These are phyloP conservation scores for Manis crassicaudata DNA, from an alignment of 2,797 vertebrate species.

Conservation along the genomic window DNA sequence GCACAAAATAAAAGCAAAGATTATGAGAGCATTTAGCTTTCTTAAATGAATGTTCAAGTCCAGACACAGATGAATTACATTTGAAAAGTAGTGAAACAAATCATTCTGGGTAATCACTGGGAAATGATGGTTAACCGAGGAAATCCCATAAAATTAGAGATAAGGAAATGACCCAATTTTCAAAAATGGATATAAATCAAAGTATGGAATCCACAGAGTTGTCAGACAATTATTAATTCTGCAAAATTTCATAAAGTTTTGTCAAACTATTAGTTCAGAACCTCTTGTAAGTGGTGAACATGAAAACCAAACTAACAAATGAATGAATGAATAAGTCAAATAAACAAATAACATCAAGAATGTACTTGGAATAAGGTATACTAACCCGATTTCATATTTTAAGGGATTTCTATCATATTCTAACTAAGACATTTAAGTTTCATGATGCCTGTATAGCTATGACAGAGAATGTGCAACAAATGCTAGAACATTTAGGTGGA, in stretches of 20 bases:
- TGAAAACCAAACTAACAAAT: neutral
- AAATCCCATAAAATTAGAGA: neutral
- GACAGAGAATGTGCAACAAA: neutral
- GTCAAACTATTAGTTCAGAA: neutral
- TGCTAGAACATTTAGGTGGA: neutral
- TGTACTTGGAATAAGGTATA: neutral
- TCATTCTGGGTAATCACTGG: slow-evolving; percentile 29
- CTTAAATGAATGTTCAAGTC: slow-evolving; percentile 48
- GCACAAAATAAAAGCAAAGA: slow-evolving; percentile 72
- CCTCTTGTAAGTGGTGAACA: neutral
- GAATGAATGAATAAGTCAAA: neutral
- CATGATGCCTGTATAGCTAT: neutral
- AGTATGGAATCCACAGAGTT: neutral
- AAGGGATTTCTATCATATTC: neutral
- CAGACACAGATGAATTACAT: slow-evolving; percentile 47
- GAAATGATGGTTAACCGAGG: slow-evolving; percentile 16
- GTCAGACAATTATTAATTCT: neutral
- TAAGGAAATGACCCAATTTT: neutral
- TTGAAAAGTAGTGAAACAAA: slow-evolving; percentile 59
- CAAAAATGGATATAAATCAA: slow-evolving; percentile 34
- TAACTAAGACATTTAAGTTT: neutral
- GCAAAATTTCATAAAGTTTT: neutral
- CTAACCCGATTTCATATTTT: neutral
- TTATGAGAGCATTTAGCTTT: slow-evolving; percentile 18
- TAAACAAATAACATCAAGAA: neutral